A percentile compares a stretch with the other conserved stretches of the same genome.
These are phyloP conservation scores for Todiramphus saurophagus DNA, from an alignment of 2,113 vertebrate genomes.

Conservation along the genomic window DNA sequence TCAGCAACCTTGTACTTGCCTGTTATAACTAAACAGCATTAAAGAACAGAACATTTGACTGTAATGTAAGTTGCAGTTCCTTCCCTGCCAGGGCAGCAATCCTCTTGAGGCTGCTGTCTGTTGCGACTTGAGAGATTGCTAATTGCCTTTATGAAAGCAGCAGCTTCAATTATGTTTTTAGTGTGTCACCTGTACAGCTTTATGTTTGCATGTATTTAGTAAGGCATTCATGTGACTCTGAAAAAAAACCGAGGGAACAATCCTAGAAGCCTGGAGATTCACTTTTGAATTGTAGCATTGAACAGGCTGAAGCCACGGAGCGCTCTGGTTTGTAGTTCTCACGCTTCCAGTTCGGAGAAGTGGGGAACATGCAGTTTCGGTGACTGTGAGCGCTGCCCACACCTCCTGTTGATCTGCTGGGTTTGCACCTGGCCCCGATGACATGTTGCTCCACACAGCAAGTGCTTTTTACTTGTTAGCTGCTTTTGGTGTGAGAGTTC, in stretches of 20 bases:
- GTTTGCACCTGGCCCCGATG: neutral
- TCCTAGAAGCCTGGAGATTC: neutral
- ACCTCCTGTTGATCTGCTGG: neutral
- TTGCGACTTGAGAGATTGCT: constrained; percentile 30
- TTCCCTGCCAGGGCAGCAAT: constrained; percentile 12
- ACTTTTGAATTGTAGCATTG: neutral
- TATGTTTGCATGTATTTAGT: neutral
- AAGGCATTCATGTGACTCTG: neutral
- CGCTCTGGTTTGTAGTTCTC: neutral
- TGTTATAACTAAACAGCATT: neutral
- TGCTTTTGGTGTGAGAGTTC: neutral
- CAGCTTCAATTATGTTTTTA: constrained; percentile 6
- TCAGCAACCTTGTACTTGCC: neutral
- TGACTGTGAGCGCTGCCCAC: neutral
- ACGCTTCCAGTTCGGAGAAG: neutral
- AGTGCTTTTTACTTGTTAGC: neutral
- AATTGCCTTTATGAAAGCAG: constrained; percentile 42
- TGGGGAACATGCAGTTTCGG: neutral
- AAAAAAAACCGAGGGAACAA: neutral
- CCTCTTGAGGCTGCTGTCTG: constrained; percentile 25
- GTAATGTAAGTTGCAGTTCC: neutral
- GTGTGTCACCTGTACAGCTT: constrained; percentile 21
- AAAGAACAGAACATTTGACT: neutral
- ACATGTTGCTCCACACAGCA: neutral
- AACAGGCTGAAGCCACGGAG: neutral